Base-by-base conservation (phyloP, 1,140 invertebrate species). In the Caenorhabditis inopinata region DNA sequence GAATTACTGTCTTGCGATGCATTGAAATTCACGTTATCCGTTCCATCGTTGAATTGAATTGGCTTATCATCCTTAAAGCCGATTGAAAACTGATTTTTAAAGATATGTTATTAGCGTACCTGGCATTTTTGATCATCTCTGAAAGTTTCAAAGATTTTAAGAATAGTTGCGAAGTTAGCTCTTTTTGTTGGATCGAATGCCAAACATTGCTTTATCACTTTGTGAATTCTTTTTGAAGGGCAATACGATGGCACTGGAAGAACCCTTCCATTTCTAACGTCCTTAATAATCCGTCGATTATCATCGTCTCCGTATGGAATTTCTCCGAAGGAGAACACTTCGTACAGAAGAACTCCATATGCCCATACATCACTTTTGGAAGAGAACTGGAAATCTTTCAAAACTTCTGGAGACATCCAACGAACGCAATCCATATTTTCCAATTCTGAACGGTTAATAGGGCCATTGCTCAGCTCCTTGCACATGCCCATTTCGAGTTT, bases 371-470 rank as follows among this genome's bases (percentile, higher is more conserved):
- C 97, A 29, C 96, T 98, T 90, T 98, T 98, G 0, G 94, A 94
- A 0, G 95, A 97, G 86, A 98, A 98, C 45, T 98, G 93, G 11
- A 96, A 96, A 89, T 98, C 96, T 0, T 98, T 91, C 86, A 98
- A 96, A 0, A 96, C 95, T 89, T 98, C 96, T 0, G 96, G 96
- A 1, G 97, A 96, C 96, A 98, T 98, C 96, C 96, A 98, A 87
- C 97, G 96, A 0, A 99, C 96, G 1, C 96, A 96, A 49, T 98
- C 96, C 48, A 99, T 89, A 93, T 97, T 95, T 0, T 96, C 95
- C 89, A 96, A 96, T 0, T 96, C 96, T 14, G 95, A 96, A 90
- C 98, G 98, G 79, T 94, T 92, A 88, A 98, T 98, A 88, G 98
- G 98, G 89, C 98, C 96, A 45, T 94, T 94, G 77, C 95, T 92